These are phyloP conservation scores for Phalanger gymnotis DNA, from an alignment of 2,797 vertebrate species.

Conservation along the genomic window DNA sequence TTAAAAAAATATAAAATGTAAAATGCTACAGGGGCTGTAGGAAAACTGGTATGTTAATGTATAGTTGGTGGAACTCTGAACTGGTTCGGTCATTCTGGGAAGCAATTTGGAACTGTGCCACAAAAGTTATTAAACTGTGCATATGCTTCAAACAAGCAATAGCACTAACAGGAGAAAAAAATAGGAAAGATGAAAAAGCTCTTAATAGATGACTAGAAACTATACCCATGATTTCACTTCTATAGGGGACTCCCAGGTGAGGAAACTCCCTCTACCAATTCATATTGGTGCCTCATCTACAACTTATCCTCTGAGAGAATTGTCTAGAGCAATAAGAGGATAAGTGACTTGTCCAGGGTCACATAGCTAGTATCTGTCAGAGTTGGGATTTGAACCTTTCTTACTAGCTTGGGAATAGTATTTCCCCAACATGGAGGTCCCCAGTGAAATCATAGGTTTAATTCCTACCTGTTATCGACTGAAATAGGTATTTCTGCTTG, in stretches of 20 bases:
- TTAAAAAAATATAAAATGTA: neutral
- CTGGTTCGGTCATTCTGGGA: neutral
- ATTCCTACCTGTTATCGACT: neutral
- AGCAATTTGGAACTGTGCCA: neutral
- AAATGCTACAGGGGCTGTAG: neutral
- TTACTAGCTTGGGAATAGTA: neutral
- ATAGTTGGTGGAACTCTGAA: neutral
- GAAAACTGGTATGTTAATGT: neutral
- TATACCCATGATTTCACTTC: neutral
- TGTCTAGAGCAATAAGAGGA: neutral
- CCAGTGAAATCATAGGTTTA: neutral
- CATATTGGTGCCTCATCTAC: neutral
- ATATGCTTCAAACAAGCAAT: neutral
- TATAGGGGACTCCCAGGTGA: neutral
- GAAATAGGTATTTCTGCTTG: neutral
- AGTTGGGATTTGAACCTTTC: neutral
- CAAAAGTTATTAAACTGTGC: neutral
- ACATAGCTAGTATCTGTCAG: neutral
- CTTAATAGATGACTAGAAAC: neutral
- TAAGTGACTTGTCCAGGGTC: neutral
- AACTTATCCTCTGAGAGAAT: neutral
- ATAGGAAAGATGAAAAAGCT: neutral
- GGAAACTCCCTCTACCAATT: neutral
- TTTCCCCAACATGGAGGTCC: neutral
- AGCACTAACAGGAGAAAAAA: neutral